Conservation (phyloP, 2,113 vertebrate genomes). For the Cariama cristata region DNA sequence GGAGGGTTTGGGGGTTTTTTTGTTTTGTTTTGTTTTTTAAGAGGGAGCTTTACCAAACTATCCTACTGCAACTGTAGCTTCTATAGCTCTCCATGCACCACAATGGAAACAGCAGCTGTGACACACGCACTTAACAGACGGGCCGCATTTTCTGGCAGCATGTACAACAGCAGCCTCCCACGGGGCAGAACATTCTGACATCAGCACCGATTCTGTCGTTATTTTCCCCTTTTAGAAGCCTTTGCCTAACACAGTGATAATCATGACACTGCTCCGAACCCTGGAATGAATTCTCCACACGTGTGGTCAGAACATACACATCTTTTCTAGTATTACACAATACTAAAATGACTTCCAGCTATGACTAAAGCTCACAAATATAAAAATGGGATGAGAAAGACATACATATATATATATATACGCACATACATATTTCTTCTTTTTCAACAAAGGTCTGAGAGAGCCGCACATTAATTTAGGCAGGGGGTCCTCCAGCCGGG, state of each 20-base stretch:
- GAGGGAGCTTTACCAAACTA: neutral
- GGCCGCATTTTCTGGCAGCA: neutral
- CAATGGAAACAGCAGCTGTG: neutral
- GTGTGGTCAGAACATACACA: neutral
- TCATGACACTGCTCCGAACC: neutral
- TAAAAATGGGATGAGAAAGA: too few relatives aligned
- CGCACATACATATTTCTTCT: too few relatives aligned
- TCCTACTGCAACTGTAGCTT: neutral
- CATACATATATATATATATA: too few relatives aligned
- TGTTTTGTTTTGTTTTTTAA: too few relatives aligned
- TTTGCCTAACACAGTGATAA: neutral
- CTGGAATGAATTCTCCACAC: rapidly evolving
- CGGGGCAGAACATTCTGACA: neutral
- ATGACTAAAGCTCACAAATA: neutral
- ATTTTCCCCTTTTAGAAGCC: neutral
- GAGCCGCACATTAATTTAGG: rapidly evolving
- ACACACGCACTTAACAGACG: neutral
- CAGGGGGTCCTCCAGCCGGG: neutral
- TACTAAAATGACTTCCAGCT: neutral
- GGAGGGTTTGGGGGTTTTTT: too few relatives aligned
- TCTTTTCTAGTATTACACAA: neutral
- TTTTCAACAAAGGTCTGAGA: neutral
- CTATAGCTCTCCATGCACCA: neutral
- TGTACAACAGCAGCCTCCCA: neutral
- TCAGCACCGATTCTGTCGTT: neutral